These are phyloP conservation scores for Apodemus agrarius DNA, from an alignment of 2,797 vertebrate species.

Conservation along the genomic window DNA sequence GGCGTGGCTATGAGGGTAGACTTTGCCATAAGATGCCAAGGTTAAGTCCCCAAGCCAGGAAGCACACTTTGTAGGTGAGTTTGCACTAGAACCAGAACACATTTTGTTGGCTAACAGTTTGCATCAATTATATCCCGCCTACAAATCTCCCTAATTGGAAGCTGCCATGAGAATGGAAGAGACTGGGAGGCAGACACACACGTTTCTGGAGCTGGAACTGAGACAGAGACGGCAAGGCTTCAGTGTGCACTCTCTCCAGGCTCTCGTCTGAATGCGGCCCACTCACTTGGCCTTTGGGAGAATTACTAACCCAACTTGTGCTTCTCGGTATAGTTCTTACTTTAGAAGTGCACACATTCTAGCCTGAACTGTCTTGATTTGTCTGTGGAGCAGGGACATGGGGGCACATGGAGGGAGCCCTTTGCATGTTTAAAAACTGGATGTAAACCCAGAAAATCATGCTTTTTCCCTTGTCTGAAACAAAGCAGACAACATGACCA, in stretches of 20 bases:
- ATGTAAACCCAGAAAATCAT: conserved; percentile 22
- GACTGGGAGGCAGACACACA: conserved; percentile 52
- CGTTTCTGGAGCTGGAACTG: background rate
- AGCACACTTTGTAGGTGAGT: conserved; percentile 43
- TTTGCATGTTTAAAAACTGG: conserved; percentile 47
- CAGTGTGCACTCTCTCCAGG: background rate
- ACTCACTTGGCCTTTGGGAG: conserved; percentile 28
- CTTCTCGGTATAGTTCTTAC: conserved; percentile 16
- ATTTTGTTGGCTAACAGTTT: conserved; percentile 67
- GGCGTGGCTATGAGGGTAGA: background rate
- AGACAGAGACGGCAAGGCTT: background rate
- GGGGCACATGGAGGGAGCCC: background rate
- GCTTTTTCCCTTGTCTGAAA: conserved; percentile 23
- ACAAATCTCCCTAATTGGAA: conserved; percentile 71
- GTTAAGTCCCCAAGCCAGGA: conserved; percentile 32
- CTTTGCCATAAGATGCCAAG: conserved; percentile 7
- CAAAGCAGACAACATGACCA: conserved; percentile 10
- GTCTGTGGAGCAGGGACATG: background rate
- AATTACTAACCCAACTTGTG: conserved; percentile 19
- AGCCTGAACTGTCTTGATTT: background rate
- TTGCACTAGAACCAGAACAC: conserved; percentile 51
- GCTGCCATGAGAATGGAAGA: conserved; percentile 44
- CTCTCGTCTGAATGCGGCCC: background rate
- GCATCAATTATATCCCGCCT: conserved; percentile 56
- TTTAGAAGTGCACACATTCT: background rate